Base-by-base conservation (phyloP, 2,797 vertebrate genomes). In the Myiothlypis chrysogaster region DNA sequence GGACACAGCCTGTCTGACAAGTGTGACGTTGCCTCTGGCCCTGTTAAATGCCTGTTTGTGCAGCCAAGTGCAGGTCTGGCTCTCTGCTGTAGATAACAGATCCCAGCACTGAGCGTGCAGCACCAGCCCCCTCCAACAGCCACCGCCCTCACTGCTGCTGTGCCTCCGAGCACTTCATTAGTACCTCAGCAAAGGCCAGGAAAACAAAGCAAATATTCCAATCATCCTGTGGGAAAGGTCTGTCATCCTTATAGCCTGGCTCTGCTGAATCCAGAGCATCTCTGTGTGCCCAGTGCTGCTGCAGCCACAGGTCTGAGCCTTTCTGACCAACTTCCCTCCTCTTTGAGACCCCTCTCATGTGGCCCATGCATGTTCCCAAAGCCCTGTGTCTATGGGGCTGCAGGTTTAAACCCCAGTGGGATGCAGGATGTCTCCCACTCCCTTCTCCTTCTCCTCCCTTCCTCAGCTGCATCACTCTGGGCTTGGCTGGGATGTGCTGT, bases 161-260 rank as follows among this genome's bases (percentile, higher is more conserved):
- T 63, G 86, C 91, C 83, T 92, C 83, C 66, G 28, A 93, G 69
- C 89, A 32, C 65, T 63, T 93, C 89, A 77, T 92, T 80, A 90
- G 47, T 25, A 14, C 56, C 34, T 49, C 88, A 80, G 83, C 70
- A 79, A 76, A 84, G 27, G 37, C 46, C 76, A 80, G 80, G 1
- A 41, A 63, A 94, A 66, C 49, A 83, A 59, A 52, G 77, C 50
- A 65, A 88, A 88, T 35, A 15, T 55, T 83, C 24, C 41, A 22
- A 24, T 70, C 83, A 63, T 19, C 14, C 44, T 10, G 39, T 73
- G 0, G 0, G 61, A 55, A 76, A 30, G 75, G 61, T 89, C 82
- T 85, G 20, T 39, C 2, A 4, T 35, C 50, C 59, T 28, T 1
- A 8, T 15, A 30, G 3, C 28, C 65, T 32, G 69, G 50, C 47